Base-by-base conservation (phyloP, 2,888 invertebrate species). In the Drosophila meridionalis region DNA sequence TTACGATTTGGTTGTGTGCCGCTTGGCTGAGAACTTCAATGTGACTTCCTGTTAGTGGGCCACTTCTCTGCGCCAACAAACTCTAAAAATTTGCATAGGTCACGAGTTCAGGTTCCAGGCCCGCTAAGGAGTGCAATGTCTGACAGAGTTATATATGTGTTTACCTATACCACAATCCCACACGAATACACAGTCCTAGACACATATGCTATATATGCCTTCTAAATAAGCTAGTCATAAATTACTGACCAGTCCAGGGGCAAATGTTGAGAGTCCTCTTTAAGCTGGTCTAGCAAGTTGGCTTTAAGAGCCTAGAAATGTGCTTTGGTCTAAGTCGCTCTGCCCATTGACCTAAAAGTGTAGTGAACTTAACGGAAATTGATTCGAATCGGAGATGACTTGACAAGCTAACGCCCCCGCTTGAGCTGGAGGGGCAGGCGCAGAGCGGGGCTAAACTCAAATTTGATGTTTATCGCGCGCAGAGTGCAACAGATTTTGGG, bases 51-150 rank as follows among this genome's bases (percentile, higher is more conserved):
- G 86, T 78, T 74, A 69, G 84, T 79, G 87, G 78, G 82, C 84
- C 89, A 82, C 73, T 86, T 84, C 20, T 78, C 61, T 64, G 82
- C 73, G 63, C 55, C 67, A 65, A 50, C 56, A 64, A 73, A 66
- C 75, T 38, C 47, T 59, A 72, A 56, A 83, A 89, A 91, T 91
- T 91, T 87, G 88, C 91, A 91, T 92, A 91, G 91, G 89, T 91
- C 91, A 90, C 83, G 91, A 91, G 91, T 91, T 92, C 90, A 87
- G 83, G 81, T 83, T 89, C 83, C 75, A 78, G 20, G 66, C 59
- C 69, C 64, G 69, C 62, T 73, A 78, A 66, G 85, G 65, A 83
- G 84, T 83, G 77, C 89, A 85, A 89, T 80, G 85, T 85, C 90
- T 88, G 75, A 73, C 80, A 76, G 69, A 71, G 73, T 71, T 83